Base-by-base conservation (phyloP, 2,797 vertebrate species). In the Leptoclinus maculatus region DNA sequence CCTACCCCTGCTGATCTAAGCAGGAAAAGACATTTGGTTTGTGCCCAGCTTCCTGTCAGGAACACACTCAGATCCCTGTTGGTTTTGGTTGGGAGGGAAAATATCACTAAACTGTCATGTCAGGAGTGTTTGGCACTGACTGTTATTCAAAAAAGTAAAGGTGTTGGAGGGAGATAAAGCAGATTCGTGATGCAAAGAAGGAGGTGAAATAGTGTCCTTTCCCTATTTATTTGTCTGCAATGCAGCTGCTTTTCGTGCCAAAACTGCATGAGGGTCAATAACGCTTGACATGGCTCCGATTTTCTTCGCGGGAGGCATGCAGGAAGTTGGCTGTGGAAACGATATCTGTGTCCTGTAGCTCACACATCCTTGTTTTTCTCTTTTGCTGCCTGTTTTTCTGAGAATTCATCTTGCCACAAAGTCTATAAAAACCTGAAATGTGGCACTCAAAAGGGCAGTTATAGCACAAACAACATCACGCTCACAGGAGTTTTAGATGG, bases 1-100 rank as follows among this genome's bases (percentile, higher is more conserved):
- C 89, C 84, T 88, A 82, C 90, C 79, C 83, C 84, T 90, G 92
- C 94, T 95, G 93, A 94, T 92, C 87, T 93, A 93, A 93, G 93
- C 94, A 94, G 94, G 93, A 95, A 34, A 94, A 93, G 76, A 89
- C 86, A 89, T 93, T 92, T 87, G 89, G 86, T 92, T 90, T 92
- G 88, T 91, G 89, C 85, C 84, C 84, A 69, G 86, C 87, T 95
- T 95, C 94, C 95, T 96, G 92, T 89, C 84, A 93, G 93, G 90
- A 93, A 92, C 82, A 53, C 51, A 64, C 73, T 80, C 87, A 74
- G 81, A 85, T 93, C 87, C 89, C 90, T 70, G 79, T 66, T 76
- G 88, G 84, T 80, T 79, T 71, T 45, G 72, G 21, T 13, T 25
- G 51, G 51, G 32, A 68, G 65, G 38, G 14, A 85, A 76, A 90